Conservation (phyloP, 1,140 invertebrate genomes). For the Trichonephila clavata region DNA sequence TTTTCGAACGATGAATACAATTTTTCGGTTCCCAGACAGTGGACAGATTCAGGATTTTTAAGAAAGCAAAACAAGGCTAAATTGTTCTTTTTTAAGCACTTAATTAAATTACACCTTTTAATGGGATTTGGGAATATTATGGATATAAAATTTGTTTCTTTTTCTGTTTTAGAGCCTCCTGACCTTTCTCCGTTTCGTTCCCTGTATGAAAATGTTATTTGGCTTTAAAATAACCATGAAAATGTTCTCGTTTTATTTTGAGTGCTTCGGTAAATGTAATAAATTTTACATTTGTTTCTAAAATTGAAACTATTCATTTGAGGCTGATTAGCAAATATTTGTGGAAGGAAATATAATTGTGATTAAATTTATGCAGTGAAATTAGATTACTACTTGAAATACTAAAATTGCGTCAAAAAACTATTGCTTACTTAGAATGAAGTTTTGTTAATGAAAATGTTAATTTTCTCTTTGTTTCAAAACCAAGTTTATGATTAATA, state of each 20-base stretch:
- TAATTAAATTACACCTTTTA: conserved; percentile 16
- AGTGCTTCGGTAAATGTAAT: neutral
- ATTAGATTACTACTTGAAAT: too few relatives aligned
- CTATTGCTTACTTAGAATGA: too few relatives aligned
- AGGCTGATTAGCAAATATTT: neutral
- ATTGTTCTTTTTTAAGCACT: neutral
- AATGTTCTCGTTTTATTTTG: neutral
- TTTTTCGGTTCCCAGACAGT: neutral
- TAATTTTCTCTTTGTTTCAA: too few relatives aligned
- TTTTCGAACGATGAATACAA: neutral
- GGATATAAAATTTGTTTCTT: neutral
- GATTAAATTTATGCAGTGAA: too few relatives aligned
- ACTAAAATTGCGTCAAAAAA: too few relatives aligned
- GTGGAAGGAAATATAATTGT: neutral
- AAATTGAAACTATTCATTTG: neutral
- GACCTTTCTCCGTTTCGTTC: neutral
- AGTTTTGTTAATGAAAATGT: too few relatives aligned
- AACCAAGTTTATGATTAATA: too few relatives aligned
- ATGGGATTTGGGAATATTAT: neutral
- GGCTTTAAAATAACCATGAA: neutral
- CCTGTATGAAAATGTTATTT: neutral
- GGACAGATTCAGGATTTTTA: neutral
- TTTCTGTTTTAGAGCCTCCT: neutral
- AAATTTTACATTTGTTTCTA: neutral
- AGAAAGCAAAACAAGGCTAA: neutral